These are phyloP conservation scores for Crotophaga sulcirostris DNA, from an alignment of 2,113 vertebrate species.

Conservation along the genomic window DNA sequence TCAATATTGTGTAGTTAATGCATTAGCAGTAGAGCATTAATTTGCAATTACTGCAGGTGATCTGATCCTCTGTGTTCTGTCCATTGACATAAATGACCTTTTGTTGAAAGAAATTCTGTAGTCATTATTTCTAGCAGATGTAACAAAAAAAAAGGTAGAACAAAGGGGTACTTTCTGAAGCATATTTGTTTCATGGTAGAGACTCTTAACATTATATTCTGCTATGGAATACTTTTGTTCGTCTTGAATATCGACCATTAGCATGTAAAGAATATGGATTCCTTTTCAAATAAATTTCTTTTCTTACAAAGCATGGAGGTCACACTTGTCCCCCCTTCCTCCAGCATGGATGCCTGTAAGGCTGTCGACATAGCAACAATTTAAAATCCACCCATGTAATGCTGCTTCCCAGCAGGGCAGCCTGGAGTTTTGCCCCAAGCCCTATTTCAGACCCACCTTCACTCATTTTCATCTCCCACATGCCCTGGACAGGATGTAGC, in stretches of 20 bases:
- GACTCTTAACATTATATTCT: neutral
- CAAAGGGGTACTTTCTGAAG: neutral
- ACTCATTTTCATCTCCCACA: neutral
- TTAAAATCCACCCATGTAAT: neutral
- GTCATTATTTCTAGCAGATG: slow-evolving; percentile 73
- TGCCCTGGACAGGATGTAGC: neutral
- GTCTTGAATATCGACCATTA: neutral
- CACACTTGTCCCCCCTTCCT: neutral
- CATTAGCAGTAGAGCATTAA: slow-evolving; percentile 80
- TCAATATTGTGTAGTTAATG: slow-evolving; percentile 82
- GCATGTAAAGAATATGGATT: neutral
- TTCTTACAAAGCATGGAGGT: neutral
- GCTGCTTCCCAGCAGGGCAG: neutral
- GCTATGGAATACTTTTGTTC: neutral
- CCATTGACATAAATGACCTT: slow-evolving; percentile 77
- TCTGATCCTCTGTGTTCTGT: slow-evolving; percentile 71
- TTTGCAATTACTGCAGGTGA: slow-evolving; percentile 80
- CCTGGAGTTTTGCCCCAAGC: neutral
- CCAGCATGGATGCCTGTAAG: neutral
- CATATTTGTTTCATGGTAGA: neutral
- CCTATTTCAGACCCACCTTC: neutral
- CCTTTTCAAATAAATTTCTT: neutral
- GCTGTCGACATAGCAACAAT: neutral
- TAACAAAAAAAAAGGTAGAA: neutral
- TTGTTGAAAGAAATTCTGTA: slow-evolving; percentile 69